phyloP scores from a whole-genome alignment of 2,113 vertebrate genomes.

The Microcebus murinus region DNA sequence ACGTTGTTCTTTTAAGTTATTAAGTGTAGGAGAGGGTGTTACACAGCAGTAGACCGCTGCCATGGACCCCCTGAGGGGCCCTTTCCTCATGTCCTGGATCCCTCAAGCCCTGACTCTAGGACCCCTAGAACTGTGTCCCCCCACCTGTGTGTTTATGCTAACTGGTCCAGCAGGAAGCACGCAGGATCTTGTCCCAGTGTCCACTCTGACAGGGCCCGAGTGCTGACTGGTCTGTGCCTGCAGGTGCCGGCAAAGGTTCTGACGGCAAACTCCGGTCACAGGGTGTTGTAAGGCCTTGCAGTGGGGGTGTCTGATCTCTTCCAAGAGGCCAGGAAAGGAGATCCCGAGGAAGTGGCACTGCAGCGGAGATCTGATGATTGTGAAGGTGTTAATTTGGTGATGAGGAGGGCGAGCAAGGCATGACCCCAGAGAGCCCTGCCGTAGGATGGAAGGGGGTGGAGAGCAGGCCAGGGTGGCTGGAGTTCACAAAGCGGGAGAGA shows the following conservation, averaged over 20 bases:
- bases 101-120: not conserved
- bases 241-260: not conserved
- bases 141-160: not conserved
- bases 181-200: not conserved
- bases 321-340: not conserved
- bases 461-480: not conserved
- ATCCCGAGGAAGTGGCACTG: not conserved
- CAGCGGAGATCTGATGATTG: not conserved
- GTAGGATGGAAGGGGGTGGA: not conserved
- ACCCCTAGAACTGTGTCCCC: too few species aligned
- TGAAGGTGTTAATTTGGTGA: not conserved
- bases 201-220: not conserved
- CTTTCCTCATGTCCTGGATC: not conserved
- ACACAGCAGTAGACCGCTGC: not conserved
- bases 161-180: not conserved
- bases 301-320: not conserved
- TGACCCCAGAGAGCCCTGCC: not conserved
- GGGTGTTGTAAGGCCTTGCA: accelerated
- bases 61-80: not conserved
- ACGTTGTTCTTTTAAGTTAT: not conserved
- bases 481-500: not conserved
- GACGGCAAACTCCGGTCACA: not conserved
- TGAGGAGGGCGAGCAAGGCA: not conserved
- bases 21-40: not conserved
- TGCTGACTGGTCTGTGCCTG: not conserved